Conservation (phyloP, 1,140 invertebrate genomes). For the Drosophila triauraria region DNA sequence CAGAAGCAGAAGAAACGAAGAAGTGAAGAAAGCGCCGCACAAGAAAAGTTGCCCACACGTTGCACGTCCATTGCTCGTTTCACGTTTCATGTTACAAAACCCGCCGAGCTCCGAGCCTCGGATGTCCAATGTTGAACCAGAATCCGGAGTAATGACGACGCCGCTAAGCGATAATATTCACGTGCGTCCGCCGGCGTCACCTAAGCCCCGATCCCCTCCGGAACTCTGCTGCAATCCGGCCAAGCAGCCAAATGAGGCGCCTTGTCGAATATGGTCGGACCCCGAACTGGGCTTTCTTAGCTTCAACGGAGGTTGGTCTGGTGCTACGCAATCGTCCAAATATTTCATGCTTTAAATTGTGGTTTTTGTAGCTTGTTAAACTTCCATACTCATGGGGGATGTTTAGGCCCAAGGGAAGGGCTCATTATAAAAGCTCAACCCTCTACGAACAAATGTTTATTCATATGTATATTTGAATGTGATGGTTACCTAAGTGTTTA, state of each 20-base stretch:
- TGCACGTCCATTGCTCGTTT: constrained; percentile 59
- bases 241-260: constrained; percentile 34
- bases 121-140: constrained; percentile 16
- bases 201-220: constrained; percentile 18
- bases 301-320: constrained; percentile 9
- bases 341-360: constrained; percentile 61
- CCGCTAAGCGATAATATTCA: constrained; percentile 51
- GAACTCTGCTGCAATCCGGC: constrained; percentile 9
- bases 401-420: background rate
- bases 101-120: constrained; percentile 10
- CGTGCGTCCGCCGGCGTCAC: constrained; percentile 68
- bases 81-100: constrained; percentile 72
- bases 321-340: constrained; percentile 73
- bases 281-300: constrained; percentile 20
- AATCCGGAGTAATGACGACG: constrained; percentile 9
- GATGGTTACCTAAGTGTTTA: too few species aligned
- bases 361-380: constrained; percentile 16
- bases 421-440: background rate
- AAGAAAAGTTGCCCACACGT: constrained; percentile 70
- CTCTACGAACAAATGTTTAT: background rate
- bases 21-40: constrained; percentile 28
- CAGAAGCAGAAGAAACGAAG: constrained; percentile 26
- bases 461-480: too few species aligned
- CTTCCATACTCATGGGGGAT: background rate
- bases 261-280: constrained; percentile 17